Percentiles rank a stretch among this genome's conserved stretches.
phyloP scores from a whole-genome alignment of 2,113 vertebrate species.

The Turdus rufiventris region DNA sequence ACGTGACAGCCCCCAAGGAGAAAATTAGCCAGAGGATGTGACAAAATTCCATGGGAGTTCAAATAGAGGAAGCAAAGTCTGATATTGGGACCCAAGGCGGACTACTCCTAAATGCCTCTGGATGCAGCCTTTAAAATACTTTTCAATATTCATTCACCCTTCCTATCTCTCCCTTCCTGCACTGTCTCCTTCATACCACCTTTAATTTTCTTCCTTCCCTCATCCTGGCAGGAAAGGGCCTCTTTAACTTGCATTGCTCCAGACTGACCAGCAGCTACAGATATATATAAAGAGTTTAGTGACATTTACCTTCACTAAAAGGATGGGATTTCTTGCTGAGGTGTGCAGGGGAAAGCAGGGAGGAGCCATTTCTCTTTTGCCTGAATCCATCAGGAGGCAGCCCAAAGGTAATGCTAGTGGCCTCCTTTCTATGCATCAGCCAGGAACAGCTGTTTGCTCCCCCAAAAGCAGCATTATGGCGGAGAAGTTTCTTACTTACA shows the following conservation, averaged over 20 bases:
- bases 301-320: background rate
- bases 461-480: fast-evolving
- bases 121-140: background rate
- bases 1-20: background rate
- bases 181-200: background rate
- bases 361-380: background rate
- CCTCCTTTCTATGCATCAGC: background rate
- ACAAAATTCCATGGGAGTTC: background rate
- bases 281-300: background rate
- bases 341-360: background rate
- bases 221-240: background rate
- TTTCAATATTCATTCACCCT: background rate
- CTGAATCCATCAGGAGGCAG: background rate
- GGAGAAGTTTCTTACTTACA: background rate
- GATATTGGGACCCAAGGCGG: background rate
- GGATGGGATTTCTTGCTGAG: background rate
- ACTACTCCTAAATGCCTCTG: background rate
- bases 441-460: background rate
- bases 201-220: background rate
- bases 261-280: background rate
- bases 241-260: background rate
- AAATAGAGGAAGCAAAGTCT: background rate
- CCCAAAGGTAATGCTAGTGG: fast-evolving
- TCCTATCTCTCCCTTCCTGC: background rate
- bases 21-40: background rate